Conservation (phyloP, 2,113 vertebrate species). For the Pelmatolapia mariae region DNA sequence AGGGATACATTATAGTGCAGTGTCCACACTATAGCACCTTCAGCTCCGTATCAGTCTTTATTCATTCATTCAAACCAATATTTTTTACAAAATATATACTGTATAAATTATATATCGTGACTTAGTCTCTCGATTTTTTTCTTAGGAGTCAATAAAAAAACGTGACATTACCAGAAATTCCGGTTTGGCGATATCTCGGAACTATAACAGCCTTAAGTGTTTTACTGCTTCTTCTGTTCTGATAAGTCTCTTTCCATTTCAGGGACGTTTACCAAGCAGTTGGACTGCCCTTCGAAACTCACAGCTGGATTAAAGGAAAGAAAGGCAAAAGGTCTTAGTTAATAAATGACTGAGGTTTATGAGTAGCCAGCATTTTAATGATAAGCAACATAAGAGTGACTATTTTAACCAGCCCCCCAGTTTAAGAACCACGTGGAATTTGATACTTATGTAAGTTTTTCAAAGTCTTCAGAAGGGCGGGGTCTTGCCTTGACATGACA, state of each 20-base stretch:
- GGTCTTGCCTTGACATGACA: conserved; percentile 8
- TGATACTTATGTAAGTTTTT: not conserved
- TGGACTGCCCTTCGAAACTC: not conserved
- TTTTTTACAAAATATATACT: not conserved
- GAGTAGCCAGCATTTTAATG: not conserved
- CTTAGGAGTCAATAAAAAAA: not conserved
- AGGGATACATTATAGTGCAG: not conserved
- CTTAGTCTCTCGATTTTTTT: not conserved
- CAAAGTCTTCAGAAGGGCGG: not conserved
- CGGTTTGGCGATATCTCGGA: not conserved
- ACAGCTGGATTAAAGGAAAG: not conserved
- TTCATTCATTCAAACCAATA: not conserved
- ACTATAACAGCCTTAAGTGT: not conserved
- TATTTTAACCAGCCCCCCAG: not conserved
- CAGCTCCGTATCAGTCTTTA: not conserved
- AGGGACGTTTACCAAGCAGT: not conserved
- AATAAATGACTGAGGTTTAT: not conserved
- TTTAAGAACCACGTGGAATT: not conserved
- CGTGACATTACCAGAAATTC: not conserved
- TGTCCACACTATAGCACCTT: not conserved
- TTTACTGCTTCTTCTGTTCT: conserved; percentile 31
- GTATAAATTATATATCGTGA: not conserved
- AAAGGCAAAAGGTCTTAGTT: not conserved
- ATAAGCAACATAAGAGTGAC: not conserved
- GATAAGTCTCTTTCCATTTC: conserved; percentile 30